These are phyloP conservation scores for Perizoma flavofasciatum DNA, from an alignment of 2,888 invertebrate species.

Conservation along the genomic window DNA sequence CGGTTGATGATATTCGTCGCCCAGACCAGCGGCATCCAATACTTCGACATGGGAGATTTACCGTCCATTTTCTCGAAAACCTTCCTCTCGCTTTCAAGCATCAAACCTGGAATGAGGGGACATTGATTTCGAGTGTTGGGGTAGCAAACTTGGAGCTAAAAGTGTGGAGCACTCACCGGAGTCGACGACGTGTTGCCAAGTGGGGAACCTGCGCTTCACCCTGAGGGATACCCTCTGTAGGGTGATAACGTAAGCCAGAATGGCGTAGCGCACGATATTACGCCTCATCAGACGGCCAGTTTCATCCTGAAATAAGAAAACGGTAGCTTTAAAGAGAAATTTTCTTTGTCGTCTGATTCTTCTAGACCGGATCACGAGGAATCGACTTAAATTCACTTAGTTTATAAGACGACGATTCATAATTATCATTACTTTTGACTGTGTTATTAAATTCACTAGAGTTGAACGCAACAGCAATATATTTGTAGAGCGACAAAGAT, in stretches of 20 bases:
- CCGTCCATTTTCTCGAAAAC: slow-evolving; percentile 95
- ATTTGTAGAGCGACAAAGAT: no score
- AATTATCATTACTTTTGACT: no score
- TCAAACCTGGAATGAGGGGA: slow-evolving; percentile 85
- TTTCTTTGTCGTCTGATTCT: no score
- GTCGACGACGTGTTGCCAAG: slow-evolving; percentile 95
- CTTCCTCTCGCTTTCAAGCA: slow-evolving; percentile 96
- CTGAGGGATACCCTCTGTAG: slow-evolving; percentile 93
- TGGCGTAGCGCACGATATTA: slow-evolving; percentile 95
- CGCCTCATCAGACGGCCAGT: slow-evolving; percentile 94
- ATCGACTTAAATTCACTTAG: no score
- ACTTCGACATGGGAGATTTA: slow-evolving; percentile 94
- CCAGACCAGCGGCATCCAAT: slow-evolving; percentile 97
- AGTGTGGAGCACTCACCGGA: slow-evolving; percentile 85
- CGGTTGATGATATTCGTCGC: slow-evolving; percentile 96
- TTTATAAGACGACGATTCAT: no score
- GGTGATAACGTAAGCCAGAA: slow-evolving; percentile 94
- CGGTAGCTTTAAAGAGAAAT: no score
- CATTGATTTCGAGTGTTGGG: slow-evolving; percentile 25
- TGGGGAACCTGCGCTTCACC: slow-evolving; percentile 94
- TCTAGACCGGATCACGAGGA: no score
- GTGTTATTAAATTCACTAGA: no score
- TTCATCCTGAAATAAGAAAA: slow-evolving; percentile 86
- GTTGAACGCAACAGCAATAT: no score
- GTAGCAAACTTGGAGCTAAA: slow-evolving; percentile 30